Evolutionary conservation across 2,888 invertebrate genomes (phyloP).

Genomic region (Standfussiana lucernea): DNA sequence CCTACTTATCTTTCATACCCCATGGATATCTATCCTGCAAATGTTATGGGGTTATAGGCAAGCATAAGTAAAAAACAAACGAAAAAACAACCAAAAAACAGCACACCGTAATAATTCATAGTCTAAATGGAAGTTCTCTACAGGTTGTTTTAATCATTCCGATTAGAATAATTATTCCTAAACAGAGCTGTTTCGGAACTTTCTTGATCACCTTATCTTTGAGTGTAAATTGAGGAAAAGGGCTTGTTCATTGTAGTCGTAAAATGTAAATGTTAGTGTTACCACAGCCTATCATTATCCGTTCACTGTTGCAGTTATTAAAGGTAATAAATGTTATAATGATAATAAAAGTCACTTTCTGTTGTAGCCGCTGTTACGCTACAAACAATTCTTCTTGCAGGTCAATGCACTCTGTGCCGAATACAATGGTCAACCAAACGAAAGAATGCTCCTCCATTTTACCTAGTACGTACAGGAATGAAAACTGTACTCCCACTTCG

Average conservation of each 20-base stretch:
- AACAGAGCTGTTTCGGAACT: constrained; percentile 8
- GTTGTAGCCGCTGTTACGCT: constrained; percentile 17
- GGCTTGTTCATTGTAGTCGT: constrained; percentile 34
- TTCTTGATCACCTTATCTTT: constrained; percentile 18
- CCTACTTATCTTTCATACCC: background rate
- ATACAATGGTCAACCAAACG: background rate
- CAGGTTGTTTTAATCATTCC: background rate
- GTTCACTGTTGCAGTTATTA: constrained; percentile 42
- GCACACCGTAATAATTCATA: background rate
- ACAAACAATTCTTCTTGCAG: background rate
- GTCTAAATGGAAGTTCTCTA: background rate
- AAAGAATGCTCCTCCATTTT: background rate
- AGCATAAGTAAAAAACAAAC: background rate
- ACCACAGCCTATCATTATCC: constrained; percentile 39
- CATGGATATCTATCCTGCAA: background rate
- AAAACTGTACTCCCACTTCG: background rate
- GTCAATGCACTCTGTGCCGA: constrained; percentile 4
- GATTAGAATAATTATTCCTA: constrained; percentile 3
- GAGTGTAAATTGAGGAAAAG: constrained; percentile 43
- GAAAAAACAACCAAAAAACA: background rate
- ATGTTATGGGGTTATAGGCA: background rate
- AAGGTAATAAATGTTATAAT: constrained; percentile 40
- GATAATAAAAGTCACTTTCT: constrained; percentile 42
- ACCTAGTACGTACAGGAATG: background rate
- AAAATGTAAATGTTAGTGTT: constrained; percentile 41